These are phyloP conservation scores for Labrus mixtus DNA, from an alignment of 2,113 vertebrate genomes.

Conservation along the genomic window DNA sequence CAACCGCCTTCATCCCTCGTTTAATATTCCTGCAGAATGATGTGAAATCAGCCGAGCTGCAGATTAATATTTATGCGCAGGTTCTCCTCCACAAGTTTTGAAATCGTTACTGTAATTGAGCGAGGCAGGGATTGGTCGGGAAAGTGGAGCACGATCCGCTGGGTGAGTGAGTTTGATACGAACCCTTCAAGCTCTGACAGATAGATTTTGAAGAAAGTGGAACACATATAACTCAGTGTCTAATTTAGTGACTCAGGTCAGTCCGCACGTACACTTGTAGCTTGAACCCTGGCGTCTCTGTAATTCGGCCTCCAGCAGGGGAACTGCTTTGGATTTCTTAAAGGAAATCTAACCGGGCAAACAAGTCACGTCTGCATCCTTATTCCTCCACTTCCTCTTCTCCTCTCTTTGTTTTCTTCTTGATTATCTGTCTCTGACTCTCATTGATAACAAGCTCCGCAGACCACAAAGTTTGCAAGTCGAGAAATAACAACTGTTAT, in stretches of 20 bases:
- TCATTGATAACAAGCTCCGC: slow-evolving; percentile 55
- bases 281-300: slow-evolving; percentile 30
- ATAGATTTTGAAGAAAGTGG: slow-evolving; percentile 19
- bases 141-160: slow-evolving; percentile 25
- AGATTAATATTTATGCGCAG: slow-evolving; percentile 73
- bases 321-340: slow-evolving; percentile 1
- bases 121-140: slow-evolving; percentile 33
- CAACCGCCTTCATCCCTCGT: slow-evolving; percentile 42
- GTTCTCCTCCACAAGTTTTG: slow-evolving; percentile 49
- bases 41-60: slow-evolving; percentile 57
- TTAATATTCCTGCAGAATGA: slow-evolving; percentile 61
- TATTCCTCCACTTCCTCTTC: slow-evolving; percentile 33
- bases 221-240: slow-evolving; percentile 16
- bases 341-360: slow-evolving; percentile 30
- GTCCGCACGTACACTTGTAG: slow-evolving; percentile 17
- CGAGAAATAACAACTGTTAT: slow-evolving; percentile 33
- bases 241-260: slow-evolving; percentile 31
- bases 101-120: slow-evolving; percentile 65
- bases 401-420: slow-evolving; percentile 37
- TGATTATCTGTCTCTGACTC: slow-evolving; percentile 62
- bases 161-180: slow-evolving; percentile 12
- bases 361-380: slow-evolving; percentile 39
- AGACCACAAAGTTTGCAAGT: slow-evolving; percentile 61
- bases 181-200: slow-evolving; percentile 27
- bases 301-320: slow-evolving; percentile 4